Evolutionary conservation across 2,888 invertebrate species (phyloP), one percentile per base, ranked within the genome.

Genomic region (Eilema depressum): DNA sequence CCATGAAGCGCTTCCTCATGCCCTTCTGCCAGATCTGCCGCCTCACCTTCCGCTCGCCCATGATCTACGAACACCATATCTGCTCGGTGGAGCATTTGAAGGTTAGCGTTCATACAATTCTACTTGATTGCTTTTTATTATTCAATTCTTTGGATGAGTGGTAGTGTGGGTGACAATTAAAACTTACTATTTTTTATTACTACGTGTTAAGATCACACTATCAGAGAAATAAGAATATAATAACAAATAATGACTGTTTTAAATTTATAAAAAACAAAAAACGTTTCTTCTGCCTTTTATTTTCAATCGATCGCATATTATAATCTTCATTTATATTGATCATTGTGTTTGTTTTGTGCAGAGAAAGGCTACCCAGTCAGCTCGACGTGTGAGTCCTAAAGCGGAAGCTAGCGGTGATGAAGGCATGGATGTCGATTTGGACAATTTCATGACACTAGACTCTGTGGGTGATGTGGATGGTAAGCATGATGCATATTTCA

Each of bases 381-480:
- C 85, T 11, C 91, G 91, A 2, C 91, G 91, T n/a, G 90, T 86
- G 4, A 95, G 95, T 67, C 96, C 96, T 3, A 96, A 96, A 78
- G 96, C 96, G 62, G 96, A 96, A 25, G 97, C 96, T 69, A 96
- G 96, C 73, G 97, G 97, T 28, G 97, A 97, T 81, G 97, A 97
- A 79, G 96, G 96, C 64, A 97, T 97, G 90, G 97, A 97, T 88
- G 96, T 97, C 7, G 97, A 98, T 92, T 95, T 98, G 78, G 98
- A 98, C 79, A 98, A 98, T 87, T 98, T 98, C 87, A 97, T 98
- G 96, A 98, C 98, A 0, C 96, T 98, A n/a, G 98, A 98, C 91
- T 98, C 98, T 4, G 97, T 98, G 41, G 98, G 98, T 11, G 98
- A 98, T 91, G 97, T 97, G 30, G 98, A 98, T 91, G 97, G 97